Percentiles rank a stretch among this genome's conserved stretches.
Conservation (phyloP, 1,140 invertebrate genomes). For the Drosophila gunungcola region DNA sequence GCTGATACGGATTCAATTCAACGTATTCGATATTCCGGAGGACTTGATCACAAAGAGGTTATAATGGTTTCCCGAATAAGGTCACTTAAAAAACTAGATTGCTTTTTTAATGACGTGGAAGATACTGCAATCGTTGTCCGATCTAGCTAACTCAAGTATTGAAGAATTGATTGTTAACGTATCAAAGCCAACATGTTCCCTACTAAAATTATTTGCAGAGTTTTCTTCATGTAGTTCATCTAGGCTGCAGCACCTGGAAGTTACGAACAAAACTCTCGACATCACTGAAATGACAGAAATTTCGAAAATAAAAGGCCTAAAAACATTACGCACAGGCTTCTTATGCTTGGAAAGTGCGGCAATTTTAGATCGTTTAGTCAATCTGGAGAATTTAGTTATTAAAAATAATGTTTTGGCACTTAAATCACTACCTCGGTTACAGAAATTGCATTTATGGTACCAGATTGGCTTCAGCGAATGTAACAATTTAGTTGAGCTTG, state of each 20-base stretch:
- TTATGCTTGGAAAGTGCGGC: no score
- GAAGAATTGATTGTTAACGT: not conserved
- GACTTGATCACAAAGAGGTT: not conserved
- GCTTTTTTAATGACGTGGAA: no score
- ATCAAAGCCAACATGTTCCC: no score
- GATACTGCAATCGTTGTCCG: not conserved
- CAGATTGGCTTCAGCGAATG: not conserved
- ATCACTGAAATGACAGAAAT: not conserved
- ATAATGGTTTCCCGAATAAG: not conserved
- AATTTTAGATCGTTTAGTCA: no score
- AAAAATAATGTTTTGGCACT: not conserved
- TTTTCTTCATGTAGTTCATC: not conserved
- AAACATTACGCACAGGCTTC: no score
- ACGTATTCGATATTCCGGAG: not conserved
- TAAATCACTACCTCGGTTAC: not conserved
- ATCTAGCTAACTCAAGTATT: not conserved
- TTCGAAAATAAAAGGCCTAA: not conserved
- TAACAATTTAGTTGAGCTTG: not conserved
- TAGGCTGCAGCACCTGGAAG: not conserved
- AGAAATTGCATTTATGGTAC: not conserved
- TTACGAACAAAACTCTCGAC: not conserved
- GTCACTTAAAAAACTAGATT: not conserved
- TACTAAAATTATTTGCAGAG: not conserved
- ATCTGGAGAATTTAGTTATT: not conserved
- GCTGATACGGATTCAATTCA: not conserved